Conservation (phyloP, 2,113 vertebrate genomes). For the Gnathonemus longibarbis region DNA sequence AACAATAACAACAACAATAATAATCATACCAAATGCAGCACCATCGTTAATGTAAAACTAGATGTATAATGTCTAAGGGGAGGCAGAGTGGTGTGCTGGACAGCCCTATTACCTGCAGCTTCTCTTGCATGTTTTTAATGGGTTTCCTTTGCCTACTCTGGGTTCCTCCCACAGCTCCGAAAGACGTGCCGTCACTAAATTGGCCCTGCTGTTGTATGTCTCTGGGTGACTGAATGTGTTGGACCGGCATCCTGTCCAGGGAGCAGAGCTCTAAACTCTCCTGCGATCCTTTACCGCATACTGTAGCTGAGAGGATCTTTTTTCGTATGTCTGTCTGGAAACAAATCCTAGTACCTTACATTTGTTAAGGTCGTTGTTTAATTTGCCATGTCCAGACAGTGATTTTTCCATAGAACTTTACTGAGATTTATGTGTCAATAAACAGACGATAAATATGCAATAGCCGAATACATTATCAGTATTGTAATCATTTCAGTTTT, state of each 20-base stretch:
- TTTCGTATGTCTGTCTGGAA: background rate
- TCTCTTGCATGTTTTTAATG: background rate
- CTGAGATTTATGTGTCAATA: background rate
- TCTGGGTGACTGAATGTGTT: background rate
- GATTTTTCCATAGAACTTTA: background rate
- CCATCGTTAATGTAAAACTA: background rate
- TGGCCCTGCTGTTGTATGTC: background rate
- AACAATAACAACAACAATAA: background rate
- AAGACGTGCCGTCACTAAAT: background rate
- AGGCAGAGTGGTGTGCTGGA: background rate
- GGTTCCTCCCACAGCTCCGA: background rate
- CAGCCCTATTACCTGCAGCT: background rate
- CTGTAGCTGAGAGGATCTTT: background rate
- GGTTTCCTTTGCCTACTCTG: background rate
- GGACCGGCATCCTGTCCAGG: background rate
- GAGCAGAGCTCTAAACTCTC: background rate
- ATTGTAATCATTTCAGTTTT: constrained; percentile 19
- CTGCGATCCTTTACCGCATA: background rate
- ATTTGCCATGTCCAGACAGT: background rate
- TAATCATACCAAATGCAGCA: background rate
- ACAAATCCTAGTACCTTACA: background rate
- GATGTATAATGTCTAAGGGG: background rate
- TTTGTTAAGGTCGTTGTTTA: background rate
- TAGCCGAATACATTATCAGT: background rate
- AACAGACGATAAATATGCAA: background rate